These are phyloP conservation scores for Hycleus phaleratus DNA, from an alignment of 1,140 invertebrate species.

Conservation along the genomic window DNA sequence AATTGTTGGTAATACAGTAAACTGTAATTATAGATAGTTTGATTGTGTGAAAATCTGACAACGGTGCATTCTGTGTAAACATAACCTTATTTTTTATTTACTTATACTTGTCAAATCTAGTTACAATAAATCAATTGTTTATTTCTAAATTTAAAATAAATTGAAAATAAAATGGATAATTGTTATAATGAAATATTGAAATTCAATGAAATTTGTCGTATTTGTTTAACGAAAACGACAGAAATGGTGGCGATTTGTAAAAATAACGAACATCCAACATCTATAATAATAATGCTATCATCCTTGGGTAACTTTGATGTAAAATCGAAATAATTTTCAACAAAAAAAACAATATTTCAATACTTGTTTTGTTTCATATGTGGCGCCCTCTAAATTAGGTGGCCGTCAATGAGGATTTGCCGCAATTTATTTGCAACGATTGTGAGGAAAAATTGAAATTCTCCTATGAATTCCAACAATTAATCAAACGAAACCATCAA, in stretches of 20 bases:
- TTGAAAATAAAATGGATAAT: too few species aligned
- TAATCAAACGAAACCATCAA: conserved; percentile 6
- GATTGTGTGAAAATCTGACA: too few species aligned
- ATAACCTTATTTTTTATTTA: too few species aligned
- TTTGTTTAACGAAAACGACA: conserved; percentile 1
- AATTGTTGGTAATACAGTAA: too few species aligned
- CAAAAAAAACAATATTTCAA: neutral
- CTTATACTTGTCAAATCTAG: too few species aligned
- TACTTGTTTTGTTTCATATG: neutral
- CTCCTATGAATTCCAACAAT: conserved; percentile 7
- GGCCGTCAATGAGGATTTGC: conserved; percentile 1
- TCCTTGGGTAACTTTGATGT: conserved; percentile 8
- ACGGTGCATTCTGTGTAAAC: too few species aligned
- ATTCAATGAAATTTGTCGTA: neutral
- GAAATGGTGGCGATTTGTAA: conserved; percentile 1
- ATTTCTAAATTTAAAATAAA: too few species aligned
- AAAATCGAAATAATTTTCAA: neutral
- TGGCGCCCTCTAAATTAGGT: neutral
- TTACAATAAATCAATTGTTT: too few species aligned
- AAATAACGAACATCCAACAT: neutral
- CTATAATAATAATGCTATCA: conserved; percentile 1
- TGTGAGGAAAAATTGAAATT: conserved; percentile 5
- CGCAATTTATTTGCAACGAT: conserved; percentile 1
- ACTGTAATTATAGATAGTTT: too few species aligned
- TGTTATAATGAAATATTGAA: too few species aligned